Evolutionary conservation across 1,140 invertebrate genomes (phyloP).

Genomic region (Drosophila nasuta): DNA sequence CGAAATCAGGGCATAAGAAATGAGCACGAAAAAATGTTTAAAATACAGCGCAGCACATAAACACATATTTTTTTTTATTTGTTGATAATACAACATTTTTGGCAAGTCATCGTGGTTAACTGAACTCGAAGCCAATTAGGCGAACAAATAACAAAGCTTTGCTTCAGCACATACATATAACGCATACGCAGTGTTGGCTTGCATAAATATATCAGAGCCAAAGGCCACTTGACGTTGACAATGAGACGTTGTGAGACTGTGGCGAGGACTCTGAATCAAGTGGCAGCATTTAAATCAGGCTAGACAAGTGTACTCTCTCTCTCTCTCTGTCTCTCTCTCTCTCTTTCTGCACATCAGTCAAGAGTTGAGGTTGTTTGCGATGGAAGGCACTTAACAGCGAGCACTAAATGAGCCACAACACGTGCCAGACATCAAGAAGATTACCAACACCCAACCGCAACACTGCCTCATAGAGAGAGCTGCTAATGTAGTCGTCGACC

Average conservation of each 20-base stretch:
- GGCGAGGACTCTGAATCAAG: slow-evolving; percentile 11
- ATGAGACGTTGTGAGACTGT: slow-evolving; percentile 2
- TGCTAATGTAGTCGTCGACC: slow-evolving; percentile 71
- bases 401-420: slow-evolving; percentile 50
- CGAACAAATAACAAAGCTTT: slow-evolving; percentile 10
- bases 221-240: slow-evolving; percentile 32
- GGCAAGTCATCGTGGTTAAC: slow-evolving; percentile 54
- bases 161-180: slow-evolving; percentile 11
- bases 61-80: slow-evolving; percentile 23
- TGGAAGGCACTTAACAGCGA: slow-evolving; percentile 41
- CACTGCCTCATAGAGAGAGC: background rate
- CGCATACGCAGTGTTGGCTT: slow-evolving; percentile 51
- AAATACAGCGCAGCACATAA: slow-evolving; percentile 37
- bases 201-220: slow-evolving; percentile 14
- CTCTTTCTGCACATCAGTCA: background rate
- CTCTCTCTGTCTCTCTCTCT: background rate
- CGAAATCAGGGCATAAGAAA: slow-evolving; percentile 25
- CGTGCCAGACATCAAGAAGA: slow-evolving; percentile 47
- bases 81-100: slow-evolving; percentile 49
- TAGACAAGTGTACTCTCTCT: slow-evolving; percentile 4
- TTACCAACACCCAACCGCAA: slow-evolving; percentile 33
- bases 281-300: slow-evolving; percentile 34
- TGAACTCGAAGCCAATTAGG: slow-evolving; percentile 46
- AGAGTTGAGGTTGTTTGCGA: slow-evolving; percentile 33
- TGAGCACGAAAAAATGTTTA: slow-evolving; percentile 10